A percentile compares a stretch with the other conserved stretches of the same genome.
Conservation (phyloP, 2,113 vertebrate species). For the Pygoscelis adeliae region DNA sequence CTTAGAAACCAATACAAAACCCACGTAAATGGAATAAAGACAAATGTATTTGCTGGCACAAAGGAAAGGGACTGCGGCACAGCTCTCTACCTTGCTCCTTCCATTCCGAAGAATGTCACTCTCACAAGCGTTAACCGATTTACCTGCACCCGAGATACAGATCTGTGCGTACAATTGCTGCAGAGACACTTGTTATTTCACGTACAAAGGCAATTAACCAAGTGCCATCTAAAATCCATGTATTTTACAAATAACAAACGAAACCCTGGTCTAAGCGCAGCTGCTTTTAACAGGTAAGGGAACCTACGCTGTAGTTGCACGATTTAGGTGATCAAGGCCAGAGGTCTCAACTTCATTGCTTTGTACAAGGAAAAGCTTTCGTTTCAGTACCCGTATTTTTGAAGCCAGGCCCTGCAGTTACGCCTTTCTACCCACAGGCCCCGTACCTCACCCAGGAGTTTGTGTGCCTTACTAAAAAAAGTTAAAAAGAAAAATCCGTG, state of each 20-base stretch:
- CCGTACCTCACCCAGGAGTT: neutral
- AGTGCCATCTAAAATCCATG: neutral
- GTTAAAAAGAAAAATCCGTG: too few species aligned
- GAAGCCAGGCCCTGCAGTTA: neutral
- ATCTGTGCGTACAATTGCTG: neutral
- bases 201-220: neutral
- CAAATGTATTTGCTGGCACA: neutral
- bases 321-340: fast-evolving
- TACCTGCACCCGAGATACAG: fast-evolving
- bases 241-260: too few species aligned
- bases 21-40: fast-evolving
- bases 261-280: neutral
- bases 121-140: fast-evolving
- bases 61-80: neutral
- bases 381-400: fast-evolving
- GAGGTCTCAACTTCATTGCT: too few species aligned
- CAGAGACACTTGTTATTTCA: fast-evolving
- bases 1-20: neutral
- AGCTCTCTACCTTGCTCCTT: neutral
- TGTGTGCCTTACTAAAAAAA: neutral
- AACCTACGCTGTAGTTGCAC: fast-evolving
- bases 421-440: neutral
- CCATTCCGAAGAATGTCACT: fast-evolving
- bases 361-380: too few species aligned
- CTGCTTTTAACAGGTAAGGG: neutral